Conservation (phyloP, 2,888 invertebrate species). For the Cancer borealis region DNA sequence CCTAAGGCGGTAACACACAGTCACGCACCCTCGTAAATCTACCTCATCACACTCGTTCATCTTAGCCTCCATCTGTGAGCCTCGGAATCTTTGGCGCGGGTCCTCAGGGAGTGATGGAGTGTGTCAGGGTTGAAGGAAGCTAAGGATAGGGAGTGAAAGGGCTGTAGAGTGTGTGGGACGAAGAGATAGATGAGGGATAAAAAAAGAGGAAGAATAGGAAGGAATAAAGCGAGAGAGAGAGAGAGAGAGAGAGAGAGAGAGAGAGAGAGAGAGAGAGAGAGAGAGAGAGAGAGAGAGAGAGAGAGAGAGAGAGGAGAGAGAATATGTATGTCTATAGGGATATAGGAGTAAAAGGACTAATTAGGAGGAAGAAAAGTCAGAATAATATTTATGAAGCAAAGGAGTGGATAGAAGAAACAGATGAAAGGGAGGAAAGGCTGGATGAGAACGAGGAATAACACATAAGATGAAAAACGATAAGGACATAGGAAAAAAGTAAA, state of each 20-base stretch:
- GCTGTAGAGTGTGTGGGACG: neutral
- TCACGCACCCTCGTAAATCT: neutral
- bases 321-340: too few species aligned
- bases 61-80: neutral
- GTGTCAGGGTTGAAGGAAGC: neutral
- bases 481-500: neutral
- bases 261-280: neutral
- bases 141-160: neutral
- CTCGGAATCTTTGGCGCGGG: neutral
- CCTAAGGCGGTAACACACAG: neutral
- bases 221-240: neutral
- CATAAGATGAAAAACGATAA: neutral
- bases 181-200: neutral
- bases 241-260: neutral
- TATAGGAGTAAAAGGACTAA: neutral
- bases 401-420: too few species aligned
- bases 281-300: neutral
- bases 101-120: neutral
- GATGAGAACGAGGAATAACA: neutral
- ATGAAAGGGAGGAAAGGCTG: neutral
- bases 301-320: neutral
- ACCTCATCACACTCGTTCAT: neutral
- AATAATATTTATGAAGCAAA: neutral
- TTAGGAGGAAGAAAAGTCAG: neutral
- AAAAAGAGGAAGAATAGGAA: neutral